These are phyloP conservation scores for Drosophila pachea DNA, from an alignment of 1,140 invertebrate genomes.

Conservation along the genomic window DNA sequence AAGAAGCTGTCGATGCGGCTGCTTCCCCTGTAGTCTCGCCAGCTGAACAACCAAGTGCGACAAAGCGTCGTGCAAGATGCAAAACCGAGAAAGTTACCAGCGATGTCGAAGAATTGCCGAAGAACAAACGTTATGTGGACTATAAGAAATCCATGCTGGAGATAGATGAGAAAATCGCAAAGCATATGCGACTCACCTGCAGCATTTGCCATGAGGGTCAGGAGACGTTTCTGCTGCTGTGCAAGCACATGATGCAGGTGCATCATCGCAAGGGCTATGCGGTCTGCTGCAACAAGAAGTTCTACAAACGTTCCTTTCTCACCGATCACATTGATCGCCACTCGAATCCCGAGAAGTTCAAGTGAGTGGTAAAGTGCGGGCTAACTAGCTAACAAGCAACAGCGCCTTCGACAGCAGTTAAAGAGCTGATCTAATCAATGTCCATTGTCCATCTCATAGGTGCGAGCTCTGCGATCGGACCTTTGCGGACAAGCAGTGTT, in stretches of 20 bases:
- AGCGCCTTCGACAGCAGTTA: neutral
- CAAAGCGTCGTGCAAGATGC: constrained; percentile 17
- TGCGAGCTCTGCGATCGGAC: constrained; percentile 60
- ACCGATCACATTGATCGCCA: constrained; percentile 73
- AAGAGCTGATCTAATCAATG: neutral
- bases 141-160: constrained; percentile 64
- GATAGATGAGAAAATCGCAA: constrained; percentile 65
- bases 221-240: constrained; percentile 57
- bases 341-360: constrained; percentile 67
- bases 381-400: neutral
- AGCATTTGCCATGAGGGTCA: constrained; percentile 59
- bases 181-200: constrained; percentile 68
- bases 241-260: constrained; percentile 60
- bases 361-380: constrained; percentile 69
- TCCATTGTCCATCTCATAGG: constrained; percentile 26
- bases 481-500: constrained; percentile 71
- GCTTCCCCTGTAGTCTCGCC: neutral
- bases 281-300: constrained; percentile 72
- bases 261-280: constrained; percentile 67
- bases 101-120: constrained; percentile 1
- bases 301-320: constrained; percentile 67
- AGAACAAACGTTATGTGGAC: constrained; percentile 53
- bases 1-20: neutral
- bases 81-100: constrained; percentile 14
- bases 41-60: neutral